phyloP scores from a whole-genome alignment of 1,140 invertebrate genomes.

The Pseudomyrmex gracilis region DNA sequence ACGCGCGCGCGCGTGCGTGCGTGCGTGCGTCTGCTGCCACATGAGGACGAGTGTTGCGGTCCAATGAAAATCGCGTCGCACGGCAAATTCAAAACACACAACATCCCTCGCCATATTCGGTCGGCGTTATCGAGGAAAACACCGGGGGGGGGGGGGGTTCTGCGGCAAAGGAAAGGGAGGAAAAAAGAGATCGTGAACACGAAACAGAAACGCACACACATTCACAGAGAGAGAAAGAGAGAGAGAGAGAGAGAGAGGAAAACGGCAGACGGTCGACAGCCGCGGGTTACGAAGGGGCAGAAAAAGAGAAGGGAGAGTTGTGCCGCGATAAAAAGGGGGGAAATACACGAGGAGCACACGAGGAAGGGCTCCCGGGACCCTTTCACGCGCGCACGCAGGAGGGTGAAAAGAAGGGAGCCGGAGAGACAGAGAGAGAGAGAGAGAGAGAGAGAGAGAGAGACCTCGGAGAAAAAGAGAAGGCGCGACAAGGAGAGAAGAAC shows the following conservation, averaged over 20 bases:
- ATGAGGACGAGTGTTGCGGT: slow-evolving; percentile 44
- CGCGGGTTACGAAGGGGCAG: slow-evolving; percentile 42
- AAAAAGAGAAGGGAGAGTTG: neutral
- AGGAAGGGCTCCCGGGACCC: slow-evolving; percentile 34
- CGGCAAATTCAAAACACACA: slow-evolving; percentile 50
- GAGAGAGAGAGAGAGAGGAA: slow-evolving; percentile 28
- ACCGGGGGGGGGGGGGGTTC: slow-evolving; percentile 7
- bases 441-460: slow-evolving; percentile 1
- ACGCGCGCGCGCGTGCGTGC: slow-evolving; percentile 31
- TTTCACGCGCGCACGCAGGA: slow-evolving; percentile 34
- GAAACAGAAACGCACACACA: slow-evolving; percentile 17
- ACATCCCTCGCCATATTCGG: neutral
- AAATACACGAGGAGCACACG: slow-evolving; percentile 41
- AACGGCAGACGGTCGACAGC: slow-evolving; percentile 59
- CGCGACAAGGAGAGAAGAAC: slow-evolving; percentile 19
- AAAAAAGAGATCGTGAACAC: slow-evolving; percentile 24
- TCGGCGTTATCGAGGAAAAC: slow-evolving; percentile 54
- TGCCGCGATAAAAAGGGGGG: slow-evolving; percentile 16
- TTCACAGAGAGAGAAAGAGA: slow-evolving; percentile 9
- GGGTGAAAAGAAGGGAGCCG: slow-evolving; percentile 49
- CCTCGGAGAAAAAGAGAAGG: slow-evolving; percentile 13
- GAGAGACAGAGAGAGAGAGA: no score
- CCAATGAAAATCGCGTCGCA: slow-evolving; percentile 63
- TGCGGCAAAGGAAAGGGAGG: neutral
- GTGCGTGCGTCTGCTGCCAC: neutral